Conservation (phyloP, 2,113 vertebrate species). For the Rynchops niger region DNA sequence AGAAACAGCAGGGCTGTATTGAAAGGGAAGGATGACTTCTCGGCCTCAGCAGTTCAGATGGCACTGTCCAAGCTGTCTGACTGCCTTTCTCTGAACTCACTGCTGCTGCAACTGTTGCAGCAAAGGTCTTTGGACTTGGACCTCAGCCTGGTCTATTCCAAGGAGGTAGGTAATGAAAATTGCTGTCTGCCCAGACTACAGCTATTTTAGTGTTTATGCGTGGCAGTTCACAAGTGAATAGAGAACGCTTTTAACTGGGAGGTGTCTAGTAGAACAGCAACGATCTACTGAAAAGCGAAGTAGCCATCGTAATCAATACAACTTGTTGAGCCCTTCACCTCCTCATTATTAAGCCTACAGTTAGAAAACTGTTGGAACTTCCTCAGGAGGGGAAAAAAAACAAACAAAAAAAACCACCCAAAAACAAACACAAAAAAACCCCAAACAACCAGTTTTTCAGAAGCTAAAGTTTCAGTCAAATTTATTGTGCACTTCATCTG, state of each 20-base stretch:
- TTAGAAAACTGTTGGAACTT: not conserved
- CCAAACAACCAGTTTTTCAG: not conserved
- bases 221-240: not conserved
- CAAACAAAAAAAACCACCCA: not conserved
- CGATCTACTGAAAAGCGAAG: not conserved
- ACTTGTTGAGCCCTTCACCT: not conserved
- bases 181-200: no score
- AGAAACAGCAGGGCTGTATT: rapidly evolving
- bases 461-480: not conserved
- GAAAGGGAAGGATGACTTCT: not conserved
- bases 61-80: not conserved
- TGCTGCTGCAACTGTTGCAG: not conserved
- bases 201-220: not conserved
- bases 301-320: not conserved
- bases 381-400: not conserved
- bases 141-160: not conserved
- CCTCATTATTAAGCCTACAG: not conserved
- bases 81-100: not conserved
- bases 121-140: not conserved
- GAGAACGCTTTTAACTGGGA: not conserved
- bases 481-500: not conserved
- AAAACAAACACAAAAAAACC: not conserved
- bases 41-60: not conserved
- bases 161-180: rapidly evolving
- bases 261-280: not conserved